A percentile compares a stretch with the other conserved stretches of the same genome.
Evolutionary conservation across 2,113 vertebrate genomes (phyloP).

Genomic region (Heteronetta atricapilla): DNA sequence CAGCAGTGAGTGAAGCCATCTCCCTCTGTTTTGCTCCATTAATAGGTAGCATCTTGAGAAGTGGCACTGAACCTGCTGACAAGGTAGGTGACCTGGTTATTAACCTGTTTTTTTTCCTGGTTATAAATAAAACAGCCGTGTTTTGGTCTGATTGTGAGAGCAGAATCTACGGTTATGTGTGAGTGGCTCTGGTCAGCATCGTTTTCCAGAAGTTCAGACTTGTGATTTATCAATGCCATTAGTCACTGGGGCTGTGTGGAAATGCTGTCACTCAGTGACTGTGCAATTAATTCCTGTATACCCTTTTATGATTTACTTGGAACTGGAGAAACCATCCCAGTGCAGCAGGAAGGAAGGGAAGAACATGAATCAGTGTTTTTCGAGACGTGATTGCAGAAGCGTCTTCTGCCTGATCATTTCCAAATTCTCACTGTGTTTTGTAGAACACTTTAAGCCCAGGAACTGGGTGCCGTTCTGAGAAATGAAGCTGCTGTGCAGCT

Average conservation of each 20-base stretch:
- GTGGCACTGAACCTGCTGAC: not conserved
- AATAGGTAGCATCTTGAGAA: not conserved
- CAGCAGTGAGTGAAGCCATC: not conserved
- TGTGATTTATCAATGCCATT: not conserved
- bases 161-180: not conserved
- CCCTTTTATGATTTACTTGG: not conserved
- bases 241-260: not conserved
- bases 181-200: fast-evolving
- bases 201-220: not conserved
- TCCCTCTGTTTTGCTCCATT: not conserved
- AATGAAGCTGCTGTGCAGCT: not conserved
- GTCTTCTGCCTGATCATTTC: not conserved
- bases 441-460: not conserved
- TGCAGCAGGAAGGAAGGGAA: not conserved
- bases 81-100: not conserved
- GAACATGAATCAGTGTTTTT: not conserved
- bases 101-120: not conserved
- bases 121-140: not conserved
- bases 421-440: not conserved
- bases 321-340: not conserved
- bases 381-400: not conserved
- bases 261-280: not conserved
- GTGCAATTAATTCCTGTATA: not conserved
- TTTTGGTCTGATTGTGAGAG: not conserved
- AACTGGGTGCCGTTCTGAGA: not conserved